Evolutionary conservation across 2,888 invertebrate genomes (phyloP).

Genomic region (Empis stercorea): DNA sequence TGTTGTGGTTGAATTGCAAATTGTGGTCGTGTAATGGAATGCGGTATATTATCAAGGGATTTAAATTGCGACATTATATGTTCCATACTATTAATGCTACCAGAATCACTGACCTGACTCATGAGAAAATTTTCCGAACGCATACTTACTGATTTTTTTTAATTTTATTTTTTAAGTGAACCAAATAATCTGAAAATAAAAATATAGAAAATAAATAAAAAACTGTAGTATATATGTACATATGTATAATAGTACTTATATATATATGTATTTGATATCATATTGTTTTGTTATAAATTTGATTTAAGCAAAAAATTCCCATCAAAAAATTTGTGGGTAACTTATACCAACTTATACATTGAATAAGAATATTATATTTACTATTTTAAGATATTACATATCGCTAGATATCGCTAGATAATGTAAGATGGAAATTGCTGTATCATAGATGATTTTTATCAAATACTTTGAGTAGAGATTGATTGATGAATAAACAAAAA

Average conservation of each 20-base stretch:
- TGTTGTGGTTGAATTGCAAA: slow-evolving; percentile 24
- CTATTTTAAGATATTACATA: no score
- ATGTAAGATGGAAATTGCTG: background rate
- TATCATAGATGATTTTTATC: background rate
- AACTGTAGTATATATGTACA: no score
- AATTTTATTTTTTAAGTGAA: background rate
- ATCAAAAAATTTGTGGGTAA: slow-evolving; percentile 1
- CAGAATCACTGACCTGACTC: background rate
- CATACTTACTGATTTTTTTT: slow-evolving; percentile 7
- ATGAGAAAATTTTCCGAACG: slow-evolving; percentile 8
- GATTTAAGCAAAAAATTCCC: slow-evolving; percentile 10
- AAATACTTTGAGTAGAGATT: background rate
- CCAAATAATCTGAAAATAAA: slow-evolving; percentile 6
- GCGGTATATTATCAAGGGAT: slow-evolving; percentile 17
- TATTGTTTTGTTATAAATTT: background rate
- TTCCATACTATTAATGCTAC: slow-evolving; percentile 22
- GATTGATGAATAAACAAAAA: background rate
- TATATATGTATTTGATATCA: slow-evolving; percentile 3
- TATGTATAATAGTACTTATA: no score
- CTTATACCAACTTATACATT: no score
- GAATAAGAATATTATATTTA: no score
- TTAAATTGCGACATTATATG: slow-evolving; percentile 27
- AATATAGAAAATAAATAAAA: slow-evolving; percentile 6
- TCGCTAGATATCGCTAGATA: no score
- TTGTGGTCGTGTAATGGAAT: slow-evolving; percentile 7